A percentile compares a stretch with the other conserved stretches of the same genome.
phyloP scores from a whole-genome alignment of 2,113 vertebrate genomes.

The Calidris pygmaea region DNA sequence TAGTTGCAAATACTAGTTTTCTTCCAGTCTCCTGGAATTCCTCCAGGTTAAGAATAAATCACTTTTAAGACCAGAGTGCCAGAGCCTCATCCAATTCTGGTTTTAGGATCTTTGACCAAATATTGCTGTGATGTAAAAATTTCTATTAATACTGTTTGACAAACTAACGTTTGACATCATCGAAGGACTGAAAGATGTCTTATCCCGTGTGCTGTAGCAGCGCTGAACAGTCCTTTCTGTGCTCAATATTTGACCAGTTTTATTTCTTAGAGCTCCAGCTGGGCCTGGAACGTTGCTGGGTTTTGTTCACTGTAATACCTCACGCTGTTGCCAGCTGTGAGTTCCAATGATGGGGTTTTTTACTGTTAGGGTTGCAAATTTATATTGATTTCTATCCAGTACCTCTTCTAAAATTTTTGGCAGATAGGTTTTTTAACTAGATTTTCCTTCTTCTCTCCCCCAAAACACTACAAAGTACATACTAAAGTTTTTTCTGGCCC shows the following conservation, averaged over 20 bases:
- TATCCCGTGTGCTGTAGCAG: neutral
- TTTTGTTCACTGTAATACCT: neutral
- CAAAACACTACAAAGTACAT: neutral
- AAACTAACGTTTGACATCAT: neutral
- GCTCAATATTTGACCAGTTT: neutral
- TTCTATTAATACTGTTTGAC: neutral
- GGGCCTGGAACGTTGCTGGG: neutral
- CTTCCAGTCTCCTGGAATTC: neutral
- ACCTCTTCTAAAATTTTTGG: neutral
- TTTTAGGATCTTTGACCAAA: neutral
- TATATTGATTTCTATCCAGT: neutral
- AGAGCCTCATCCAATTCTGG: neutral
- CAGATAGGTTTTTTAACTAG: neutral
- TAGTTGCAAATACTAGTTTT: neutral
- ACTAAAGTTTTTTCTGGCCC: neutral
- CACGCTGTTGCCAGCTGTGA: rapidly evolving
- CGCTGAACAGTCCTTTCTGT: neutral
- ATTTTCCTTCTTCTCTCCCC: neutral
- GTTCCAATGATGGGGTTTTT: neutral
- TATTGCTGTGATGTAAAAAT: neutral
- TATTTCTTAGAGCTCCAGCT: neutral
- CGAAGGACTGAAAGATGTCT: neutral
- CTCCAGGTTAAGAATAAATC: neutral
- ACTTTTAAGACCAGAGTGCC: neutral
- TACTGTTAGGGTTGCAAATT: neutral